Evolutionary conservation across 2,113 vertebrate species (phyloP).

Genomic region (Brachirus orientalis): DNA sequence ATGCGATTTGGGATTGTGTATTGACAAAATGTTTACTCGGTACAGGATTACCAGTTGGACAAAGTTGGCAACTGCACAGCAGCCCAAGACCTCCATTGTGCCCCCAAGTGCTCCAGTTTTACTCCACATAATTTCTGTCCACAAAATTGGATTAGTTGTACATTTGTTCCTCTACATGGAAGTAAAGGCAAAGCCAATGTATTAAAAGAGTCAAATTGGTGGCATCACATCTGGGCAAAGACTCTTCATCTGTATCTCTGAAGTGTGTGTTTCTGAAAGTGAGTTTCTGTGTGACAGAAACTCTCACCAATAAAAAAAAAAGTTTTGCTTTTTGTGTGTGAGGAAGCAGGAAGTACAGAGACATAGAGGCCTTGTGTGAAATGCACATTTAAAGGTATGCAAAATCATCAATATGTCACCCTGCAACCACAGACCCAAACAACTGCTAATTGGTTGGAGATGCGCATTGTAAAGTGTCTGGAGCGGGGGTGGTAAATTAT

Average conservation of each 20-base stretch:
- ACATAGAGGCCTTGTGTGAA: conserved; percentile 24
- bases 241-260: neutral
- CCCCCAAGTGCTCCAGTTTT: neutral
- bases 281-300: no score
- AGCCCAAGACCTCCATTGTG: no score
- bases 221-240: neutral
- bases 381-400: conserved; percentile 31
- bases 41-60: neutral
- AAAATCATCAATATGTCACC: conserved; percentile 13
- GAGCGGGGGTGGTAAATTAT: conserved; percentile 28
- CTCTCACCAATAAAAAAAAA: neutral
- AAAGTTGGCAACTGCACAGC: neutral
- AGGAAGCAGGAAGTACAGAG: conserved; percentile 11
- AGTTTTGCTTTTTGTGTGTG: neutral
- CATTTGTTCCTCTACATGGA: neutral
- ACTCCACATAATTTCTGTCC: neutral
- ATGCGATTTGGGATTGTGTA: neutral
- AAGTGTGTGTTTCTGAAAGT: neutral
- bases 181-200: neutral
- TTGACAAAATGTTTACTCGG: neutral
- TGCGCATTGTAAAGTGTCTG: conserved; percentile 58
- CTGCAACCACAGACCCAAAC: conserved; percentile 5
- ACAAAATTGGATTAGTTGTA: neutral
- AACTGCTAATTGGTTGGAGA: conserved; percentile 49
- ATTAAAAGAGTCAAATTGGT: neutral